Conservation (phyloP, 2,888 invertebrate species). For the Drosophila imparisetae region DNA sequence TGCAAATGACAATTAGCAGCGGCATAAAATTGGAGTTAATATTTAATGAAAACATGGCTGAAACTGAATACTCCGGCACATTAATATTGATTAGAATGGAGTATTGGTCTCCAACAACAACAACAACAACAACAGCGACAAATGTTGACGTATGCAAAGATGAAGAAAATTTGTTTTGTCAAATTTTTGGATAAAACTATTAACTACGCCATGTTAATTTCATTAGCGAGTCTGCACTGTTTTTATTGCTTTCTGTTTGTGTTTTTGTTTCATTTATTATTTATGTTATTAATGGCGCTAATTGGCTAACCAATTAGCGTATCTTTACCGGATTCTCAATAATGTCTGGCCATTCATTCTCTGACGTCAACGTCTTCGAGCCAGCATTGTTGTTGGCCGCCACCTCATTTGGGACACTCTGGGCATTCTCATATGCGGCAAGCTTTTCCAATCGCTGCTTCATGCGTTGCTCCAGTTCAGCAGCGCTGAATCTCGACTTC, state of each 20-base stretch:
- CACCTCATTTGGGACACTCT: slow-evolving; percentile 13
- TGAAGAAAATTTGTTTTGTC: slow-evolving; percentile 62
- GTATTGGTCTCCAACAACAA: not conserved
- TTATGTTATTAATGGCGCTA: slow-evolving; percentile 73
- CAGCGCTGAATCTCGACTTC: slow-evolving; percentile 2
- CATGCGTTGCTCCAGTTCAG: slow-evolving; percentile 58
- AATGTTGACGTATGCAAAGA: slow-evolving; percentile 35
- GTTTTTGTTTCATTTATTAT: slow-evolving; percentile 48
- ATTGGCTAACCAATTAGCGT: slow-evolving; percentile 74
- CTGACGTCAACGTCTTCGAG: slow-evolving; percentile 52
- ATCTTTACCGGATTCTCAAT: slow-evolving; percentile 68
- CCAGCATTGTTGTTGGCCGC: slow-evolving; percentile 36
- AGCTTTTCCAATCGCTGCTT: slow-evolving; percentile 44
- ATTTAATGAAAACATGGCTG: slow-evolving; percentile 4
- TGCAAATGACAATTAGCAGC: slow-evolving; percentile 59
- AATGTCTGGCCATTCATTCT: slow-evolving; percentile 23
- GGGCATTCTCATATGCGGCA: slow-evolving; percentile 54
- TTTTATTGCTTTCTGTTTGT: slow-evolving; percentile 39
- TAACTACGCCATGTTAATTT: slow-evolving; percentile 78
- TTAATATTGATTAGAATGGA: not conserved
- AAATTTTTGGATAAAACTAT: slow-evolving; percentile 76
- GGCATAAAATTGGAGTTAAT: slow-evolving; percentile 41
- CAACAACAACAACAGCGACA: slow-evolving; percentile 1
- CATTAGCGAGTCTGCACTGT: slow-evolving; percentile 62
- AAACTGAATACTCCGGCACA: slow-evolving; percentile 10